Conservation (phyloP, 2,113 vertebrate genomes). For the Colius striatus region DNA sequence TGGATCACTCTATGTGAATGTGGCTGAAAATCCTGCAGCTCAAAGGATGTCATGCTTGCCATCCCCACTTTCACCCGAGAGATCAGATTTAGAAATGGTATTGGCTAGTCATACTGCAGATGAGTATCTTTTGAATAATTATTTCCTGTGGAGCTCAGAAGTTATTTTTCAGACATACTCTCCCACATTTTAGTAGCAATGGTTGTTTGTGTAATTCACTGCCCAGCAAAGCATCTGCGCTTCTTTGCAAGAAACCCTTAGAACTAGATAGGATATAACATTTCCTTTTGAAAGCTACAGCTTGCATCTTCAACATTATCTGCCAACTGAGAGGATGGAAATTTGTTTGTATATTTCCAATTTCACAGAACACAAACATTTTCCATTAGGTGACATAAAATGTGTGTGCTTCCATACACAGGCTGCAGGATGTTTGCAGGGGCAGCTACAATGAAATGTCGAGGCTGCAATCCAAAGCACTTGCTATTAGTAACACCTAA, state of each 20-base stretch:
- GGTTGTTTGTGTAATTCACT: neutral
- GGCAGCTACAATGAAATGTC: neutral
- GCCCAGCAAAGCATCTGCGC: neutral
- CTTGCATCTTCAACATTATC: neutral
- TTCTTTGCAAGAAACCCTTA: neutral
- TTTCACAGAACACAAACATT: neutral
- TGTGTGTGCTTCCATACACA: neutral
- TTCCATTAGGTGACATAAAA: neutral
- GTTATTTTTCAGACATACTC: neutral
- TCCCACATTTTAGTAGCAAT: neutral
- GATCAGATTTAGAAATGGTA: neutral
- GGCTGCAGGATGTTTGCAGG: neutral
- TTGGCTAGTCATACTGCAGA: neutral
- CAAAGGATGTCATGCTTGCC: neutral
- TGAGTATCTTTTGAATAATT: neutral
- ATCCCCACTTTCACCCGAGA: neutral
- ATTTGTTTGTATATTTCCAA: neutral
- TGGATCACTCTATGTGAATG: rapidly evolving
- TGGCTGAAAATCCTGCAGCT: neutral
- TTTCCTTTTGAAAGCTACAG: neutral
- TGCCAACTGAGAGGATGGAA: neutral
- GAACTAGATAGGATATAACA: neutral
- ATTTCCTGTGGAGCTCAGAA: neutral
- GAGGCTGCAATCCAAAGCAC: neutral
- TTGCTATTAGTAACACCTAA: neutral